phyloP scores from a whole-genome alignment of 37 sponge, comb jelly and placozoan species.

The Oscarella lobularis region DNA sequence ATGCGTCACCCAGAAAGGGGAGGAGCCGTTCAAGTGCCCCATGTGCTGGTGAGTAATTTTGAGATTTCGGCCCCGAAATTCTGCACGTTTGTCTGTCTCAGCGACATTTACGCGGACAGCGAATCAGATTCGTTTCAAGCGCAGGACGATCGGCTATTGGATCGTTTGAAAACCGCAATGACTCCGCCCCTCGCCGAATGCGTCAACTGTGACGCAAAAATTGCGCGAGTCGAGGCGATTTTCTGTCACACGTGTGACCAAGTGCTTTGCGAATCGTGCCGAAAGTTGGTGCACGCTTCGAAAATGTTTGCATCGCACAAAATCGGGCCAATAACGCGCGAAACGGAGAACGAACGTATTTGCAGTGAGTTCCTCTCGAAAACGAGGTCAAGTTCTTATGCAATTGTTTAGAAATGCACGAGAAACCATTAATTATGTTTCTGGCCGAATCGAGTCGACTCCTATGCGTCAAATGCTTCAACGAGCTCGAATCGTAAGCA shows the following conservation, averaged over 20 bases:
- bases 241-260: background rate
- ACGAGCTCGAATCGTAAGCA: background rate
- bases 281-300: background rate
- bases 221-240: too few species aligned
- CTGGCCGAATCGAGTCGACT: background rate
- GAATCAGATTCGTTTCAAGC: too few species aligned
- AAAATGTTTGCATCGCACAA: background rate
- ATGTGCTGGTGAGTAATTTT: too few species aligned
- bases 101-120: too few species aligned
- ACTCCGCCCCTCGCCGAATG: too few species aligned
- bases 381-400: background rate
- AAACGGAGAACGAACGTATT: background rate
- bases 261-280: background rate
- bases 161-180: too few species aligned
- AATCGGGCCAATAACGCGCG: background rate
- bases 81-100: too few species aligned
- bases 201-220: too few species aligned
- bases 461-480: background rate
- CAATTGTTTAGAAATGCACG: background rate
- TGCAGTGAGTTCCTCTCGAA: background rate
- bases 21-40: too few species aligned
- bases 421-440: background rate
- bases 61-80: too few species aligned
- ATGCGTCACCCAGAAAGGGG: too few species aligned
- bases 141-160: too few species aligned